Conservation (phyloP, 2,797 vertebrate species). For the Hydrophis major region DNA sequence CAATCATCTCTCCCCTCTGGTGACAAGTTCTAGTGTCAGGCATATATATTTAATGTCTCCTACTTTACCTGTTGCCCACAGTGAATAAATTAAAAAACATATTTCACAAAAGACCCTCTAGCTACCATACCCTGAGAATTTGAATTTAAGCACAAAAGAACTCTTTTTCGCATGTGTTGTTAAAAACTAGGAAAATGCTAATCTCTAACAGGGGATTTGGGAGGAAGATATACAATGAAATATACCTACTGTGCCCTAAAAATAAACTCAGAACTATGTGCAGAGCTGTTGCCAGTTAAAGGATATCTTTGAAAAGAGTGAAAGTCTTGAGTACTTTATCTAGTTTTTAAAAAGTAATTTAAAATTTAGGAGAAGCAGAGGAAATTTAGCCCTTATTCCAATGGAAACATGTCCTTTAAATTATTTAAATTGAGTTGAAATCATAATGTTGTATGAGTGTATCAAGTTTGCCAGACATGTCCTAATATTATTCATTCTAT, state of each 20-base stretch:
- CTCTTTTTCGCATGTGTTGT: not conserved
- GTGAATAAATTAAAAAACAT: not conserved
- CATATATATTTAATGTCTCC: not conserved
- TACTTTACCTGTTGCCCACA: not conserved
- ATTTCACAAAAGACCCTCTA: not conserved
- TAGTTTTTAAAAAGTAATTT: not conserved
- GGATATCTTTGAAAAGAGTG: not conserved
- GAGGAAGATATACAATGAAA: not conserved
- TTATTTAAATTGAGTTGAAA: not conserved
- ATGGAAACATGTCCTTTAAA: not conserved
- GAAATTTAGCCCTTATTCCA: not conserved
- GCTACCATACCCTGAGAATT: not conserved
- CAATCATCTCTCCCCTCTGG: not conserved
- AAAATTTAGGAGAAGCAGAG: not conserved
- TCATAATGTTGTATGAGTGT: not conserved
- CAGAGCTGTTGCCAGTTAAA: not conserved
- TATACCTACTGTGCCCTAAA: not conserved
- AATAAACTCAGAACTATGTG: not conserved
- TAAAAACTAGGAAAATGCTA: not conserved
- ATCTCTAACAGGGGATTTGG: not conserved
- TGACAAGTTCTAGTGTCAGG: slow-evolving; percentile 1
- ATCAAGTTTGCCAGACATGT: not conserved
- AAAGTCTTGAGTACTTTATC: not conserved
- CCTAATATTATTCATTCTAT: not conserved
- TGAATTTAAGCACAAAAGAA: not conserved